Percentiles rank a stretch among this genome's conserved stretches.
phyloP scores from a whole-genome alignment of 2,113 vertebrate genomes.

The Egretta garzetta region DNA sequence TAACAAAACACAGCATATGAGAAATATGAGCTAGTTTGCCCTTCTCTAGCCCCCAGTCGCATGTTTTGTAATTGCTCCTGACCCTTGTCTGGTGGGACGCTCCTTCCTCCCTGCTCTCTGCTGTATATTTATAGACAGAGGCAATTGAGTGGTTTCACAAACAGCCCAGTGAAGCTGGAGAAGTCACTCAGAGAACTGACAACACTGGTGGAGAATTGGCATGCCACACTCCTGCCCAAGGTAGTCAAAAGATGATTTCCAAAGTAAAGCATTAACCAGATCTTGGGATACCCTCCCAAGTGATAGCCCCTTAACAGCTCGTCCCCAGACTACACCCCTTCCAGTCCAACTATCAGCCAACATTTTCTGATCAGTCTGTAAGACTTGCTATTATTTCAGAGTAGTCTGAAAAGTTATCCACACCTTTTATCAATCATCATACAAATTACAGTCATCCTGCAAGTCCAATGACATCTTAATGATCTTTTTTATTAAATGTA shows the following conservation, averaged over 20 bases:
- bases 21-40: not conserved
- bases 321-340: not conserved
- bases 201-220: not conserved
- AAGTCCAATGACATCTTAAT: not conserved
- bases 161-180: not conserved
- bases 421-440: not conserved
- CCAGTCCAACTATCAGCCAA: not conserved
- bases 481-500: not conserved
- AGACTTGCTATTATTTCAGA: not conserved
- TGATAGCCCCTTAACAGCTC: not conserved
- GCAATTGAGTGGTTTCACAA: not conserved
- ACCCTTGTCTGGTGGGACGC: not conserved
- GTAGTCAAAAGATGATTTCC: not conserved
- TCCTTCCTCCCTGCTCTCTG: not conserved
- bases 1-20: not conserved
- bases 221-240: not conserved
- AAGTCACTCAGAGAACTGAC: not conserved
- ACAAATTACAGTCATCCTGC: not conserved
- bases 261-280: not conserved
- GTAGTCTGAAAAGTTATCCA: not conserved
- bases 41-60: not conserved
- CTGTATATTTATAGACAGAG: not conserved
- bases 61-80: not conserved
- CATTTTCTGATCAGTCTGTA: not conserved
- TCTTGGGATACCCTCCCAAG: not conserved